A percentile compares a stretch with the other conserved stretches of the same genome.
phyloP scores from a whole-genome alignment of 2,113 vertebrate species.

The Trachemys scripta region DNA sequence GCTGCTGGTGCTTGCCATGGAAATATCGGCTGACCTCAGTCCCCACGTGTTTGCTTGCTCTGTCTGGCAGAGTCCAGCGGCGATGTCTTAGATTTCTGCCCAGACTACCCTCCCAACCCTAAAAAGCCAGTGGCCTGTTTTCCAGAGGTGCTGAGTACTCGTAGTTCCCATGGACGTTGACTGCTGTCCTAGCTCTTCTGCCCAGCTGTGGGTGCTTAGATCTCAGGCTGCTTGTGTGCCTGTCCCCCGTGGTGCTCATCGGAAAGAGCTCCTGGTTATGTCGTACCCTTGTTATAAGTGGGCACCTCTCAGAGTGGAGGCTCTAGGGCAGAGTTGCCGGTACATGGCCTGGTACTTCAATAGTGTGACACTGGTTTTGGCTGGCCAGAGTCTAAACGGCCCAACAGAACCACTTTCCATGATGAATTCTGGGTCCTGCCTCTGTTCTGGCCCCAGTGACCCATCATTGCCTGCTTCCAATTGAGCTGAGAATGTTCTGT shows the following conservation, averaged over 20 bases:
- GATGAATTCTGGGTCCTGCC: background rate
- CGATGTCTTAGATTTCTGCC: background rate
- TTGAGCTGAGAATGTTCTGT: background rate
- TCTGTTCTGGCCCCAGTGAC: background rate
- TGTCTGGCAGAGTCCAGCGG: background rate
- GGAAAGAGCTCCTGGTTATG: fast-evolving
- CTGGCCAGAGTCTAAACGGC: background rate
- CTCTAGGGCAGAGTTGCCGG: background rate
- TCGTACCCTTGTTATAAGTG: background rate
- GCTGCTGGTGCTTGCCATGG: background rate
- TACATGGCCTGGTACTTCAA: fast-evolving
- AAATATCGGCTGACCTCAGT: conserved; percentile 12
- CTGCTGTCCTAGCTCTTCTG: background rate
- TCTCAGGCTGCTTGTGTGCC: background rate
- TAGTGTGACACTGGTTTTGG: background rate
- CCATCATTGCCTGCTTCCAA: background rate
- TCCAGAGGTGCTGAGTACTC: background rate
- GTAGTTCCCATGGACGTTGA: background rate
- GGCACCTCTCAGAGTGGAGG: fast-evolving
- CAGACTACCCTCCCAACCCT: background rate
- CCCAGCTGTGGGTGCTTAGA: background rate
- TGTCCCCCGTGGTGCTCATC: background rate
- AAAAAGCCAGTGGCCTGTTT: background rate
- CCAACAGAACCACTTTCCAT: background rate
- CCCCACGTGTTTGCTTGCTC: conserved; percentile 22